phyloP scores from a whole-genome alignment of 1,140 invertebrate genomes.

The Mycetomoellerius zeteki region DNA sequence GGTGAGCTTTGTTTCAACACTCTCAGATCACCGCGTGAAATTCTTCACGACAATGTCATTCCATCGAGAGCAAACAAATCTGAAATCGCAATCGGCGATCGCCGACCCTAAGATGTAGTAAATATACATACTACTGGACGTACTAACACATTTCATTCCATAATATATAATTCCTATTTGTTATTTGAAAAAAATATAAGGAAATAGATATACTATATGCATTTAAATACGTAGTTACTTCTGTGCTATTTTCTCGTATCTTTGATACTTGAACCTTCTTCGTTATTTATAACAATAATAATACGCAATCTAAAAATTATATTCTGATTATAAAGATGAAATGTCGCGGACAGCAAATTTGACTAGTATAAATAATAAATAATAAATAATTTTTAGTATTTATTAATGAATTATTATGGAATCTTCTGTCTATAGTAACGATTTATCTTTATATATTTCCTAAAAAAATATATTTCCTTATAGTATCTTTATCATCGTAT shows the following conservation, averaged over 20 bases:
- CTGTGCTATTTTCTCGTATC: neutral
- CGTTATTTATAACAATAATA: neutral
- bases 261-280: neutral
- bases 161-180: neutral
- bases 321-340: neutral
- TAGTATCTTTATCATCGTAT: neutral
- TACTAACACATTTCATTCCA: neutral
- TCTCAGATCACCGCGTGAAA: conserved; percentile 70
- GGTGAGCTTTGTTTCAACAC: conserved; percentile 86
- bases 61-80: conserved; percentile 11
- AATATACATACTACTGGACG: neutral
- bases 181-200: neutral
- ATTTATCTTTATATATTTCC: neutral
- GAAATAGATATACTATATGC: neutral
- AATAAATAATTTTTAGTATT: neutral
- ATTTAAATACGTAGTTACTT: neutral
- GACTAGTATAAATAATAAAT: neutral
- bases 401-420: neutral
- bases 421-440: neutral
- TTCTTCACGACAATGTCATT: conserved; percentile 51
- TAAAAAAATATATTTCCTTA: neutral
- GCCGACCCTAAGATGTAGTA: neutral
- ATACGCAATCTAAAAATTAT: neutral
- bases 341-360: neutral
- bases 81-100: neutral